Evolutionary conservation across 2,888 invertebrate genomes (phyloP), one percentile per base, ranked within the genome.

Genomic region (Drosophila flavopinicola): DNA sequence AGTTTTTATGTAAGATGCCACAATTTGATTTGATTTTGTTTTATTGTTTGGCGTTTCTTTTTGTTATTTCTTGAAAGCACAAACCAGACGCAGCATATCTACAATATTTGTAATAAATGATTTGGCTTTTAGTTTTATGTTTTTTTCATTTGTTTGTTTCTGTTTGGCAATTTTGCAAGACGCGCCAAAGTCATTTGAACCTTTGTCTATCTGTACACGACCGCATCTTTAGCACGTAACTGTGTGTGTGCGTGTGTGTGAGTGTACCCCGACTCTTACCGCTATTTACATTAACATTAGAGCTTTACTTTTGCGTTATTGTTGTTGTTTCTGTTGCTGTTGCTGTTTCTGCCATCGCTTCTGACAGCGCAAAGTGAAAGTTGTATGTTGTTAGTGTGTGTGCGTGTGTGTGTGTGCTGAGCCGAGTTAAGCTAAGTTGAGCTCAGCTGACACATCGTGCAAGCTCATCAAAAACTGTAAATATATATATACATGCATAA

Each of bases 211-310:
- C 65, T 83, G 54, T 78, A 63, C 42, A 39, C 67, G 38, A 60
- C 52, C 52, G 66, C 75, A 83, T 83, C 87, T 71, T 52, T 42
- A 59, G 85, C 83, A 83, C 87, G 87, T 87, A 85, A 76, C 69
- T 66, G 53, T 58, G 42, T 44, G 53, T 60, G 37, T 66, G 47
- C 51, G 51, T 58, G 44, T 48, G 64, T 53, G 44, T 42, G 47
- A 37, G 65, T 65, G 48, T 59, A 32, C 48, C 48, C 51, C 68
- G 79, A 63, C 79, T 85, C 79, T 87, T 85, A 85, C 82, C 85
- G 82, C 78, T 86, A 80, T 85, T 87, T 82, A 78, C 87, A 85
- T 83, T 85, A 74, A 79, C 79, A 77, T 85, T 79, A 85, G 79
- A 85, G 87, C 86, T 78, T 68, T 87, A 65, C 63, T 67, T 75